Conservation (phyloP, 2,888 invertebrate species). For the Drosophila cracens region DNA sequence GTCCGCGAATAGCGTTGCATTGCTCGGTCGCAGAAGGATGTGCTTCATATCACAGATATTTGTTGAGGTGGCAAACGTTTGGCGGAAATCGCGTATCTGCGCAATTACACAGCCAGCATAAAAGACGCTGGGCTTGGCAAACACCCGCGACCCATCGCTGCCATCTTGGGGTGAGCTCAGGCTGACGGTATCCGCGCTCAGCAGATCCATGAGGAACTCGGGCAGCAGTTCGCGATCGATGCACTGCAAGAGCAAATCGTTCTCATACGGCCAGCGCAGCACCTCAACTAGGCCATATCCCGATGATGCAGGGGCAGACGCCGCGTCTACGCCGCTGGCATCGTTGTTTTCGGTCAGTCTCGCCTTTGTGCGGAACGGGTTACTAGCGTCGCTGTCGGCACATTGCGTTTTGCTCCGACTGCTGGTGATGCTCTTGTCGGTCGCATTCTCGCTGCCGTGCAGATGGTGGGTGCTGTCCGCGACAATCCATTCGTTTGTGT, state of each 20-base stretch:
- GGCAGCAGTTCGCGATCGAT: constrained; percentile 97
- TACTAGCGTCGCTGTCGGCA: constrained; percentile 18
- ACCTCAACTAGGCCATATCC: constrained; percentile 89
- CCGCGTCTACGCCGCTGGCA: constrained; percentile 9
- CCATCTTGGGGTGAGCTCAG: constrained; percentile 72
- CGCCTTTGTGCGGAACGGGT: constrained; percentile 35
- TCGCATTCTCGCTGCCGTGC: constrained; percentile 24
- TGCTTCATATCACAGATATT: constrained; percentile 92
- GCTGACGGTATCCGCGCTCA: constrained; percentile 90
- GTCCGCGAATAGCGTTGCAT: constrained; percentile 89
- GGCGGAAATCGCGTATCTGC: constrained; percentile 95
- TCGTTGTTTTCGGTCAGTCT: constrained; percentile 40
- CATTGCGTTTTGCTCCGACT: constrained; percentile 53
- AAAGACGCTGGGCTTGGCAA: constrained; percentile 89
- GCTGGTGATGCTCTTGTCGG: constrained; percentile 30
- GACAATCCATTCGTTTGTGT: constrained; percentile 74
- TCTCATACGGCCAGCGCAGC: constrained; percentile 94
- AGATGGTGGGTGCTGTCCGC: constrained; percentile 26
- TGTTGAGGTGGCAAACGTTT: constrained; percentile 90
- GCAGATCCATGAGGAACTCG: constrained; percentile 92
- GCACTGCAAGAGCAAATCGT: constrained; percentile 93
- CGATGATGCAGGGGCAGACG: constrained; percentile 30
- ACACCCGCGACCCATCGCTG: constrained; percentile 76
- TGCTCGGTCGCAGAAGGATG: constrained; percentile 94
- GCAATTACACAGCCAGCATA: constrained; percentile 96